Base-by-base conservation (phyloP, 2,797 vertebrate species). In the Chiroxiphia lanceolata region DNA sequence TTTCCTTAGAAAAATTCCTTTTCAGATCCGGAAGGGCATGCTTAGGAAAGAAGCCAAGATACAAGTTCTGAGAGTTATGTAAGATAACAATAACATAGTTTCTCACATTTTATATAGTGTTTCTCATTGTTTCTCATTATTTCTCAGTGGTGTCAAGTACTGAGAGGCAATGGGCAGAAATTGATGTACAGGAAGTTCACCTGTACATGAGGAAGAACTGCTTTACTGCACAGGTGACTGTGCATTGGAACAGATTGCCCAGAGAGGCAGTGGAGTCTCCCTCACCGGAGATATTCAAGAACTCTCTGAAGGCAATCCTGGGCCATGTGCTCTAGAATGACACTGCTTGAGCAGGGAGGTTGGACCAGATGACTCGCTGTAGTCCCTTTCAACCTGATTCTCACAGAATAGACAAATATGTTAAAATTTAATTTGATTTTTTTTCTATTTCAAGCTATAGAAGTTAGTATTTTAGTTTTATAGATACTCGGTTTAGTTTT, bases 211-310 rank as follows among this genome's bases (percentile, higher is more conserved):
- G 17, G 50, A 71, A 70, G 38, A 45, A 13, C 29, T 45, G 47
- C 22, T 36, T 50, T 38, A 21, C 23, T 34, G 3, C 50, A 8
- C 14, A 2, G 8, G 14, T 45, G 25, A 38, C 27, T 0, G 0
- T 29, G 25, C 33, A 18, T 23, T 36, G 15, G 16, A 64, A 9
- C 8, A 57, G 17, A 17, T 15, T 59, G 10, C 2, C 11, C 20
- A 21, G n/a, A 51, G 25, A 57, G 8, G 6, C 1, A n/a, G 14
- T 21, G 15, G 17, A 64, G 3, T 45, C 23, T 57, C 20, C 16
- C 20, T 15, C 29, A 45, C 25, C 23, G 8, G 44, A 78, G 38
- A 12, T 51, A 59, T 34, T 59, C n/a, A 71, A 34, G 15, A 45
- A 27, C 10, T 6, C 2, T 71, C 38, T 13, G 14, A 17, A 59